A percentile compares a stretch with the other conserved stretches of the same genome.
phyloP scores from a whole-genome alignment of 2,797 vertebrate species.

The Pseudopleuronectes americanus region DNA sequence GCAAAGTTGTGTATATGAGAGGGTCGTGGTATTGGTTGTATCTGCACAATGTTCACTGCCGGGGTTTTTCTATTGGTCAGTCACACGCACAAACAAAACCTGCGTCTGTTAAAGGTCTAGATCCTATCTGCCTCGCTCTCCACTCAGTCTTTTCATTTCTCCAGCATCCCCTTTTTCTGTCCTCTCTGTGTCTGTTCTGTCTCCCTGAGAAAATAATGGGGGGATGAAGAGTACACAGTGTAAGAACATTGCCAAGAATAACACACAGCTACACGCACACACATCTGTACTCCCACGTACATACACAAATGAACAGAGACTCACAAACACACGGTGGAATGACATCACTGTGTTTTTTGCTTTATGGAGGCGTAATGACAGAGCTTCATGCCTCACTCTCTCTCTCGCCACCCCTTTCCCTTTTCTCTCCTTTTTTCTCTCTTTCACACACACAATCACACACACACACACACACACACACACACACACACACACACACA shows the following conservation, averaged over 20 bases:
- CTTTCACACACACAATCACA: not conserved
- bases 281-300: conserved; percentile 44
- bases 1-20: not conserved
- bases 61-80: not conserved
- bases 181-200: conserved; percentile 53
- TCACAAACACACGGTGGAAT: conserved; percentile 61
- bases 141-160: conserved; percentile 60
- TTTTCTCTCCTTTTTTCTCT: conserved; percentile 18
- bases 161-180: conserved; percentile 23
- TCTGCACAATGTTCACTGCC: not conserved
- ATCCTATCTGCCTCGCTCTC: conserved; percentile 64
- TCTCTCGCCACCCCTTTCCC: conserved; percentile 33
- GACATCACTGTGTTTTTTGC: conserved; percentile 80
- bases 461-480: conserved; percentile 11
- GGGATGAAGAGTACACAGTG: conserved; percentile 57
- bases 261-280: conserved; percentile 28
- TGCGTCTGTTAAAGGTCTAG: conserved; percentile 50
- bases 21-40: not conserved
- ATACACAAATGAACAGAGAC: conserved; percentile 28
- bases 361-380: conserved; percentile 80
- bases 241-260: conserved; percentile 64
- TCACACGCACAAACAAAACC: conserved; percentile 28
- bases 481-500: conserved; percentile 46
- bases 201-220: conserved; percentile 63
- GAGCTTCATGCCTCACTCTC: conserved; percentile 52